Evolutionary conservation across 1,140 invertebrate genomes (phyloP), one percentile per base, ranked within the genome.

Genomic region (Chrysopa pallens): DNA sequence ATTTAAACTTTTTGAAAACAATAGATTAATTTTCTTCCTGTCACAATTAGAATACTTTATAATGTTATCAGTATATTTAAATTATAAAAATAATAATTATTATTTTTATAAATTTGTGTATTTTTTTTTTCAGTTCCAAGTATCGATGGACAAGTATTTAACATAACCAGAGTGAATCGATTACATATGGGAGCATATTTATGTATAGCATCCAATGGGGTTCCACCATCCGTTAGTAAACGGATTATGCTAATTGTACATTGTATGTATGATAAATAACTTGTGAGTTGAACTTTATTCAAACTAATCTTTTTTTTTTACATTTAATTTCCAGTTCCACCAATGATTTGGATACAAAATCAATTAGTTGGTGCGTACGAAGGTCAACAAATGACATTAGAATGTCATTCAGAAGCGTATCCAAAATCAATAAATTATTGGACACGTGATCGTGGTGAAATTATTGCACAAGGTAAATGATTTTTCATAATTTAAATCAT

Each of bases 131-230:
- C 61, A 80, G 80, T 72, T 29, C 54, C 64, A 28, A 73, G 60
- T 46, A 67, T 76, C 7, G 75, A 80, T 42, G 84, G 85, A 15
- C 69, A 80, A 12, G 63, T 73, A 42, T 68, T 91, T 51, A 80
- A 78, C 52, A 75, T 92, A 48, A 73, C 73, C 23, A 80, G 81
- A 67, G 84, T 90, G 33, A 86, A 81, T 52, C 70, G 88, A 36
- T 67, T 88, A 17, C 84, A 92, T 55, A 93, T 93, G 88, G 87
- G 85, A 35, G 76, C 84, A 13, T 90, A 89, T 60, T 66, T 91
- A 14, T 91, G 87, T 62, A 89, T 91, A 47, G 85, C 84, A 23
- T 70, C 70, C 27, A 88, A 88, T 54, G 83, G 83, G 11, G 78
- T 90, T 2, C 85, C 85, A 29, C 86, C 86, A 12, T 78, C 82